Evolutionary conservation across 2,888 invertebrate species (phyloP), one percentile per base, ranked within the genome.

Genomic region (Drosophila formosana): DNA sequence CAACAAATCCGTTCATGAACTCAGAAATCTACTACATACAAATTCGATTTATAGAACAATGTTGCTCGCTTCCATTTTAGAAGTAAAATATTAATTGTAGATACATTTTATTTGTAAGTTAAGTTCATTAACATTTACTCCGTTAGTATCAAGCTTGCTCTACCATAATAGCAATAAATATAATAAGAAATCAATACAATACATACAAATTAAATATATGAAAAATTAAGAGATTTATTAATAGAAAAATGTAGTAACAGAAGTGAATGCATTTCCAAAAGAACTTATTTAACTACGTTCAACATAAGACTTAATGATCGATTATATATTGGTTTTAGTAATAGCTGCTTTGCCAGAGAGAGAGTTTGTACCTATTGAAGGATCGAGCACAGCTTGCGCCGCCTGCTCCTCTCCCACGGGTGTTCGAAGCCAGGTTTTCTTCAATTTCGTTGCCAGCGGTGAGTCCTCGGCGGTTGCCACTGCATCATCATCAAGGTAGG

Each of bases 381-480:
- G 94, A 93, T 95, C 95, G 93, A 94, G 93, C 89, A 94, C 94
- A 92, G 95, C 94, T 93, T 95, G 94, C 91, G 94, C 94, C 87
- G 95, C 95, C 92, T 95, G 95, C 92, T 95, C 95, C 92, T 95
- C 95, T 92, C 94, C 94, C 78, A 95, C 94, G 89, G 95, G 95
- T 93, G 95, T 95, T 93, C 95, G 94, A 93, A 95, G 94, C 95
- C 95, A 95, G 92, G 95, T 95, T 94, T 95, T 95, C 93, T 95
- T 95, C 93, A 95, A 93, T 93, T 95, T 95, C 93, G 94, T 95
- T 90, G 95, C 95, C 92, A 95, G 93, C 91, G 95, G 95, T 91
- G 95, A 94, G 70, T 93, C 93, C 93, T 95, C 95, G 87, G 95
- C 94, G 92, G 95, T 94, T 91, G 95, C 95, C 94, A 95, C 95